A percentile compares a stretch with the other conserved stretches of the same genome.
phyloP scores from a whole-genome alignment of 2,888 invertebrate species.

The Blastobasis lacticolella region DNA sequence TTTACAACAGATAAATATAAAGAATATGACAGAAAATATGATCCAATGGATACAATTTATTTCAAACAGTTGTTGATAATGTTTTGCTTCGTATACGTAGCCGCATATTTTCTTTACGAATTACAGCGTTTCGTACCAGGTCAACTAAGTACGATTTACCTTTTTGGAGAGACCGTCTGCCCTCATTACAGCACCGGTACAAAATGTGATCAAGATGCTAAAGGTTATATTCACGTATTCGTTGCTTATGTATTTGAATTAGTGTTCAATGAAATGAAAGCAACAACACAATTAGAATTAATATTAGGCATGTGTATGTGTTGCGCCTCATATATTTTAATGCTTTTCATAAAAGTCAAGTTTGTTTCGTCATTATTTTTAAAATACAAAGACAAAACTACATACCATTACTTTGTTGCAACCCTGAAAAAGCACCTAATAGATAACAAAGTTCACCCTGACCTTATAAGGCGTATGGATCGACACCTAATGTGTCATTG shows the following conservation, averaged over 20 bases:
- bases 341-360: constrained; percentile 25
- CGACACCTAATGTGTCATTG: constrained; percentile 51
- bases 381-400: constrained; percentile 26
- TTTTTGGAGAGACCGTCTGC: not conserved
- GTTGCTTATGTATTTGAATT: not conserved
- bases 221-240: not conserved
- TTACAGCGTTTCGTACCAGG: not conserved
- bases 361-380: constrained; percentile 38
- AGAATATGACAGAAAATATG: constrained; percentile 22
- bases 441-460: constrained; percentile 37
- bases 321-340: constrained; percentile 23
- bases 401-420: constrained; percentile 42
- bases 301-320: constrained; percentile 2
- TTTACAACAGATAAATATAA: constrained; percentile 23
- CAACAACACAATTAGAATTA: not conserved
- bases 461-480: constrained; percentile 38
- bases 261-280: not conserved
- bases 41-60: constrained; percentile 23
- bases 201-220: not conserved
- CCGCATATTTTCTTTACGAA: not conserved
- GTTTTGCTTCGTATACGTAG: not conserved
- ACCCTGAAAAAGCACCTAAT: constrained; percentile 37
- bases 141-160: not conserved
- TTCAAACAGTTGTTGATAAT: not conserved
- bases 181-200: not conserved